Base-by-base conservation (phyloP, 2,888 invertebrate species). In the Megastigmus dorsalis region DNA sequence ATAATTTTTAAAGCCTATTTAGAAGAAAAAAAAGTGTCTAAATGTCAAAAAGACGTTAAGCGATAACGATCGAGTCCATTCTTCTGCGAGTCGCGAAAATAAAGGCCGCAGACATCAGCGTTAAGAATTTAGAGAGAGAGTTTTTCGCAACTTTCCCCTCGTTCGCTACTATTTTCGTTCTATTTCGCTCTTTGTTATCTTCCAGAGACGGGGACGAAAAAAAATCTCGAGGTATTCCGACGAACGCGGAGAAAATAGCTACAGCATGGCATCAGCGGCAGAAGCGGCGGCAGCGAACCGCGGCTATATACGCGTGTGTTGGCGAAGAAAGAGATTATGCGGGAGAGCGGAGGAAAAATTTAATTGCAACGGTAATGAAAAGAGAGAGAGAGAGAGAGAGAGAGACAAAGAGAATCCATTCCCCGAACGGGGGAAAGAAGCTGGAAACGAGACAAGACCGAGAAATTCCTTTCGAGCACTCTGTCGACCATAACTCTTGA, bases 351-450 rank as follows among this genome's bases (percentile, higher is more conserved):
- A 10, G 33, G 48, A 43, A 33, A 28, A 73, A 78, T 76, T 75
- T 79, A 77, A 78, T 75, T 77, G 77, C 75, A 28, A 65, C 67
- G 65, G 68, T 75, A 78, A 76, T 76, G 77, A 77, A 73, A 72
- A 54, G 74, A 63, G 15, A n/a, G 30, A 36, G 57, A 48, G 13
- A n/a, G 30, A 18, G 15, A 33, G 23, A 10, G 26, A 36, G 20
- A 67, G 60, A 68, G 62, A 73, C 13, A 72, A 52, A 70, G 63
- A 50, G 41, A 73, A 67, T 62, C 60, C 54, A 62, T 77, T 72
- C 73, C 74, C 70, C 68, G 43, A 55, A 38, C 38, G 55, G 28
- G 55, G n/a, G 59, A 78, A 69, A n/a, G n/a, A n/a, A n/a, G n/a
- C n/a, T n/a, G n/a, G n/a, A n/a, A 70, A 63, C 52, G 41, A 43